Evolutionary conservation across 2,888 invertebrate genomes (phyloP), one percentile per base, ranked within the genome.

Genomic region (Campoplex nolae): DNA sequence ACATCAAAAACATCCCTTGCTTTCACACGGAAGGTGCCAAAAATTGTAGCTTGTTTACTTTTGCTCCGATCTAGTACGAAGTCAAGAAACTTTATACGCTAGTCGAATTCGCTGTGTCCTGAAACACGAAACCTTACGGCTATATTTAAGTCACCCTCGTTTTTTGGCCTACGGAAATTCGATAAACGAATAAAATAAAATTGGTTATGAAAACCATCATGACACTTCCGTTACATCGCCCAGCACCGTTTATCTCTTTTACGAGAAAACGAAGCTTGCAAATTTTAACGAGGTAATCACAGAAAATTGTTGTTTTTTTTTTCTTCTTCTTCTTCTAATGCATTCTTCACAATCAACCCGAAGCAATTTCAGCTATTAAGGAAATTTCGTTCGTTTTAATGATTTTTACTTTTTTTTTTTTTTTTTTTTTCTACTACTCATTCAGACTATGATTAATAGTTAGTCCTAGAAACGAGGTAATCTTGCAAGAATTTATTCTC

Each of bases 1-100:
- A 56, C 48, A 67, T 80, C 67, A 83, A 45, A 73, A 80, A 71
- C 76, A 83, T 86, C 83, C 75, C 13, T 54, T 13, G 23, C 62
- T 84, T 84, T 84, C 83, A 75, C 79, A 75, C 68, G 42, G n/a
- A 62, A 62, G 32, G 62, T 32, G 62, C 32, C 16, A 32, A 62
- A 58, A 62, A 62, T n/a, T n/a, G 18, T n/a, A n/a, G 16, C 7
- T 51, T 51, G 51, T 51, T 51, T 51, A 51, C 62, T 62, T 32
- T 13, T 16, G 7, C 7, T 16, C 62, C 13, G 32, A 32, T 32
- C 13, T 62, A 4, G 32, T 32, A 32, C 62, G 32, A 16, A 32
- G 16, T 58, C 62, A 16, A 11, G 28, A 32, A 62, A 62, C 32
- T 62, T 62, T 9, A 32, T 62, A 62, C 62, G 51, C 18, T 13